A percentile compares a stretch with the other conserved stretches of the same genome.
These are phyloP conservation scores for Lasiurus cinereus DNA, from an alignment of 2,113 vertebrate species.

Conservation along the genomic window DNA sequence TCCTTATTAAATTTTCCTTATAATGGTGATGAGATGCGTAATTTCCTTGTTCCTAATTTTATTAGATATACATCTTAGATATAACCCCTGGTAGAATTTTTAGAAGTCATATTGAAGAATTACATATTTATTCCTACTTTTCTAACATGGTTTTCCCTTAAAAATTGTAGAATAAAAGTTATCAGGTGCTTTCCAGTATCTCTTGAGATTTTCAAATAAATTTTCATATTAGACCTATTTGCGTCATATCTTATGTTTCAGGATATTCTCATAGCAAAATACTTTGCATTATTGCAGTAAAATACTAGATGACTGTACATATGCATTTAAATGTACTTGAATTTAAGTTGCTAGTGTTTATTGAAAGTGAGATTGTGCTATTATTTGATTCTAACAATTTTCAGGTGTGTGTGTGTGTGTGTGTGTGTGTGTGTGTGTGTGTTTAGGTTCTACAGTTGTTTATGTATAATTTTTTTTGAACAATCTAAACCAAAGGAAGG, in stretches of 20 bases:
- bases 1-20: conserved; percentile 20
- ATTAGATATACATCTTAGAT: not conserved
- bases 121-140: conserved; percentile 35
- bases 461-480: too few relatives aligned
- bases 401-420: too few relatives aligned
- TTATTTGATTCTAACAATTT: too few relatives aligned
- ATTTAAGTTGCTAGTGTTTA: not conserved
- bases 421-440: too few relatives aligned
- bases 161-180: not conserved
- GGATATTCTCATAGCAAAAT: conserved; percentile 14
- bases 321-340: not conserved
- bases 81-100: not conserved
- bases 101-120: conserved; percentile 21
- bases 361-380: too few relatives aligned
- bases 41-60: conserved; percentile 48
- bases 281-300: not conserved
- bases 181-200: not conserved
- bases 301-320: not conserved
- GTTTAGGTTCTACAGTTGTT: too few relatives aligned
- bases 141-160: not conserved
- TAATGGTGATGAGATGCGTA: not conserved
- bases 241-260: not conserved
- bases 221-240: conserved; percentile 20
- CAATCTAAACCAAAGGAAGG: too few relatives aligned
- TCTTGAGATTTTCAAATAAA: conserved; percentile 15